Conservation (phyloP, 2,113 vertebrate genomes). For the Pelmatolapia mariae region DNA sequence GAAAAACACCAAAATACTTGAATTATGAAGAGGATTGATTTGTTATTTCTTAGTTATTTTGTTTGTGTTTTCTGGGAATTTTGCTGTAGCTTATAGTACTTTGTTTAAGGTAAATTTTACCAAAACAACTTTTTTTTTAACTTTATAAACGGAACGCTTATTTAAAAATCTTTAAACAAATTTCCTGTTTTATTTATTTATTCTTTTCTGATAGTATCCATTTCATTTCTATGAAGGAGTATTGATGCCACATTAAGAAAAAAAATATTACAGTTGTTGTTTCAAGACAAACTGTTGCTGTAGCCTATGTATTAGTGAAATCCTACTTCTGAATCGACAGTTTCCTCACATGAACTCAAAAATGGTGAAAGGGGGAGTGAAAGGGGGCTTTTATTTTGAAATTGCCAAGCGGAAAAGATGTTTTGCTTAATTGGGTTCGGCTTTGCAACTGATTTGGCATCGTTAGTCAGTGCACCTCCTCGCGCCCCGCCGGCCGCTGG, state of each 20-base stretch:
- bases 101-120: neutral
- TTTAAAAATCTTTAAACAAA: neutral
- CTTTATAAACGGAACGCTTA: neutral
- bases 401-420: neutral
- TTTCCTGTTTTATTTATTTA: neutral
- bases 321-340: neutral
- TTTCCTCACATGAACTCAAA: neutral
- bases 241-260: neutral
- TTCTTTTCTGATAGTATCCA: neutral
- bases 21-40: neutral
- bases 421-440: neutral
- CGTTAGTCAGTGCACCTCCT: slow-evolving; percentile 35
- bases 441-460: neutral
- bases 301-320: neutral
- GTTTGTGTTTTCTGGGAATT: neutral
- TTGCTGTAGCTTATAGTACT: neutral
- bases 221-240: neutral
- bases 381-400: slow-evolving; percentile 37
- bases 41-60: neutral
- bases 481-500: slow-evolving; percentile 27
- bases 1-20: neutral
- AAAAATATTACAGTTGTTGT: neutral
- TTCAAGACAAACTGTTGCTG: neutral
- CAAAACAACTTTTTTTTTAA: neutral
- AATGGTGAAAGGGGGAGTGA: fast-evolving